These are phyloP conservation scores for Latheticus oryzae DNA, from an alignment of 2,888 invertebrate species.

Conservation along the genomic window DNA sequence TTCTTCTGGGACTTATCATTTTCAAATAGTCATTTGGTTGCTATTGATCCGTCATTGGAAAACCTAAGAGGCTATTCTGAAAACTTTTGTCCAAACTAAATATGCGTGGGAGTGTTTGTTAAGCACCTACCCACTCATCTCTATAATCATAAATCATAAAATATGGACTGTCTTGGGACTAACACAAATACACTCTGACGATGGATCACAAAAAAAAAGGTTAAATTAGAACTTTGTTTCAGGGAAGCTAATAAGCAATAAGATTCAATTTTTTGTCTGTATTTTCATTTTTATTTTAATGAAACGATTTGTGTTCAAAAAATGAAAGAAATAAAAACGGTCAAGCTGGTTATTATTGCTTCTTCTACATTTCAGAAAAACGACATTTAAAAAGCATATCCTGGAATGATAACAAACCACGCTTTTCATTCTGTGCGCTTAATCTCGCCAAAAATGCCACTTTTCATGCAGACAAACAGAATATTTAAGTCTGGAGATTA, in stretches of 20 bases:
- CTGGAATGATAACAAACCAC: constrained; percentile 1
- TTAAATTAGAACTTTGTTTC: too few relatives aligned
- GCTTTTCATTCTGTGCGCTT: constrained; percentile 3
- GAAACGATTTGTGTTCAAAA: too few relatives aligned
- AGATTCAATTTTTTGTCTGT: too few relatives aligned
- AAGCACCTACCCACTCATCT: neutral
- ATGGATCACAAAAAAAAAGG: neutral
- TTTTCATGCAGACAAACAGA: constrained; percentile 12
- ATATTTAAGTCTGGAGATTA: constrained; percentile 7
- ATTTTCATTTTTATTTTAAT: too few relatives aligned
- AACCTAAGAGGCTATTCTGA: constrained; percentile 3
- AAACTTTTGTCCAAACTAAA: constrained; percentile 17
- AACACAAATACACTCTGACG: constrained; percentile 9
- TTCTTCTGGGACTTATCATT: too few relatives aligned
- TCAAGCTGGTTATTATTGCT: too few relatives aligned
- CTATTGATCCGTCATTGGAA: too few relatives aligned
- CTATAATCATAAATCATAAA: constrained; percentile 23
- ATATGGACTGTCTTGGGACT: constrained; percentile 11
- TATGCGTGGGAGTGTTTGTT: constrained; percentile 16
- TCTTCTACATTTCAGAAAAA: neutral
- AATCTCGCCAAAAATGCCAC: constrained; percentile 5
- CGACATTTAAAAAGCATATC: constrained; percentile 1
- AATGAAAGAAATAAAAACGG: too few relatives aligned
- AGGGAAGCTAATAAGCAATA: too few relatives aligned
- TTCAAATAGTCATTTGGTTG: too few relatives aligned